Base-by-base conservation (phyloP, 2,888 invertebrate genomes). In the Pachliopta kotzebuea region DNA sequence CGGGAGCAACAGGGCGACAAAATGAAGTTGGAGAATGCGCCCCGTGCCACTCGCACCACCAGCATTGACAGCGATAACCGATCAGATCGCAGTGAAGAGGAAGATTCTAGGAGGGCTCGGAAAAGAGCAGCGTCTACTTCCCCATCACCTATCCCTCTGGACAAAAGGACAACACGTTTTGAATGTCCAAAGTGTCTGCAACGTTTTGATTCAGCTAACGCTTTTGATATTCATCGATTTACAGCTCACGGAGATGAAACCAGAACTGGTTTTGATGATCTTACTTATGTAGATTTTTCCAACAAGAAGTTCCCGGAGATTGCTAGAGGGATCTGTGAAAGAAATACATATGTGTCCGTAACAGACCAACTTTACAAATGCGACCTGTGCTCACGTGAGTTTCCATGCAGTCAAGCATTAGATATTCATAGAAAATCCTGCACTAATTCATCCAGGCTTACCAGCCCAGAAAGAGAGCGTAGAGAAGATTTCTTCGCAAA, bases 401-500 rank as follows among this genome's bases (percentile, higher is more conserved):
- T 96, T 73, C 95, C 95, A 0, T 95, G 94, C 72, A 90, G 86
- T 70, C 94, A 93, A 73, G 94, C 95, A 0, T 84, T 95, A 66
- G 94, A 95, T 63, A 93, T 94, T 42, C 96, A 96, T 76, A 93
- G 93, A 68, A 92, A 92, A 67, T 75, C 86, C 2, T 92, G 92
- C 71, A 73, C 81, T 53, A 81, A 83, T 2, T 72, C 88, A 7
- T 86, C 87, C 52, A 83, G 88, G 57, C 78, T 86, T 24, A 79
- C 81, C 1, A 88, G 85, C 29, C 94, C 94, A 23, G 94, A 93
- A 60, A 93, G 94, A 63, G 93, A 94, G 26, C 91, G 93, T 56
- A 93, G 96, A 50, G 95, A 95, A 66, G 95, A 96, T 72, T 97
- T 98, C 81, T 95, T 98, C 77, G 95, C 96, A 0, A 94, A 96